A percentile compares a stretch with the other conserved stretches of the same genome.
Evolutionary conservation across 2,888 invertebrate genomes (phyloP).

Genomic region (Apoda limacodes): DNA sequence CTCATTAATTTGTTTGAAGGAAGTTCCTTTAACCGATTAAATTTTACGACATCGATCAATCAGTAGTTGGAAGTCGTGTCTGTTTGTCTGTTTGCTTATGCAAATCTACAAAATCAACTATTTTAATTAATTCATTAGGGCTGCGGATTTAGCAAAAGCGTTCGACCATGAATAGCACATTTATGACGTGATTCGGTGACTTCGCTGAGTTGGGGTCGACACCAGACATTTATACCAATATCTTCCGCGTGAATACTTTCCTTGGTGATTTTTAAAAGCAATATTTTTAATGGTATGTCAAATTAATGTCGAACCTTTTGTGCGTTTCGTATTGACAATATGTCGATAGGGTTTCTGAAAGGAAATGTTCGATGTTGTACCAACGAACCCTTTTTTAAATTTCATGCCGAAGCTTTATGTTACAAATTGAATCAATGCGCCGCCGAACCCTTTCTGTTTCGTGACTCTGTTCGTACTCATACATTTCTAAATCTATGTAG

Average conservation of each 20-base stretch:
- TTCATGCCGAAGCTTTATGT: conserved; percentile 53
- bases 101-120: conserved; percentile 32
- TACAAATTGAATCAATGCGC: conserved; percentile 61
- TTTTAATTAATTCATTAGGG: conserved; percentile 55
- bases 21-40: conserved; percentile 24
- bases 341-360: conserved; percentile 55
- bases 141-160: conserved; percentile 21
- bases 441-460: conserved; percentile 34
- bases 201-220: conserved; percentile 25
- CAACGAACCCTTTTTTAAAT: conserved; percentile 55
- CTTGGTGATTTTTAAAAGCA: conserved; percentile 52
- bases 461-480: conserved; percentile 26
- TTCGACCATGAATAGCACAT: conserved; percentile 46
- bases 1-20: conserved; percentile 40
- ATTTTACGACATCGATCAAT: conserved; percentile 60
- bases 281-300: conserved; percentile 67
- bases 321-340: conserved; percentile 52
- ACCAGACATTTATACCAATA: conserved; percentile 41
- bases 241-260: conserved; percentile 51
- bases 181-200: conserved; percentile 35
- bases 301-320: conserved; percentile 63
- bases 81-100: conserved; percentile 40
- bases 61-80: conserved; percentile 33
- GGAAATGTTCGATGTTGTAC: conserved; percentile 37
- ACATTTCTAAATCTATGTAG: conserved; percentile 33